A percentile compares a stretch with the other conserved stretches of the same genome.
phyloP scores from a whole-genome alignment of 2,888 invertebrate species.

The Horisme vitalbata region DNA sequence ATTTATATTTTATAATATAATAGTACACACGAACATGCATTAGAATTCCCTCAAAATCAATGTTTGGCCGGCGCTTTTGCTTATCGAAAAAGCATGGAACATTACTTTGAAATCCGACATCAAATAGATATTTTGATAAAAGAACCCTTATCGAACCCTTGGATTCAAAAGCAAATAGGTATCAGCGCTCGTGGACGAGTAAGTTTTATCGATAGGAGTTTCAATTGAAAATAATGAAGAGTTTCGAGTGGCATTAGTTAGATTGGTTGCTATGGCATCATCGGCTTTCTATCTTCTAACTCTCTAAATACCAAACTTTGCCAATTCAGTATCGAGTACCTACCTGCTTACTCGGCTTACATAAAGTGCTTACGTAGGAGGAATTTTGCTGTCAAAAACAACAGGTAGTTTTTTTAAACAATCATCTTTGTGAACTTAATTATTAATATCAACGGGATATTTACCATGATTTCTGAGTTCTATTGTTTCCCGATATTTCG shows the following conservation, averaged over 20 bases:
- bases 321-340: too few species aligned
- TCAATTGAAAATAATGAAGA: conserved; percentile 43
- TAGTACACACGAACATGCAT: too few species aligned
- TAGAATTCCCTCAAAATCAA: conserved; percentile 5
- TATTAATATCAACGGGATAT: too few species aligned
- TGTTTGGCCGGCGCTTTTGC: conserved; percentile 24
- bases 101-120: conserved; percentile 24
- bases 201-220: conserved; percentile 52
- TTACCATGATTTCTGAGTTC: too few species aligned
- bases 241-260: conserved; percentile 41
- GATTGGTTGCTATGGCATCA: conserved; percentile 35
- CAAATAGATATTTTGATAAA: conserved; percentile 38
- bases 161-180: conserved; percentile 53
- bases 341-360: too few species aligned
- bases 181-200: conserved; percentile 45
- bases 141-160: conserved; percentile 42
- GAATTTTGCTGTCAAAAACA: too few species aligned
- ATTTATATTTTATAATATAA: too few species aligned
- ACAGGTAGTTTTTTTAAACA: too few species aligned
- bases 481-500: too few species aligned
- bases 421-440: too few species aligned
- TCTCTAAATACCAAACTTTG: too few species aligned
- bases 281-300: conserved; percentile 14
- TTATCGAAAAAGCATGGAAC: conserved; percentile 19
- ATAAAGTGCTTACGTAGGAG: too few species aligned